Evolutionary conservation across 1,140 invertebrate species (phyloP).

Genomic region (Hylaeus anthracinus): DNA sequence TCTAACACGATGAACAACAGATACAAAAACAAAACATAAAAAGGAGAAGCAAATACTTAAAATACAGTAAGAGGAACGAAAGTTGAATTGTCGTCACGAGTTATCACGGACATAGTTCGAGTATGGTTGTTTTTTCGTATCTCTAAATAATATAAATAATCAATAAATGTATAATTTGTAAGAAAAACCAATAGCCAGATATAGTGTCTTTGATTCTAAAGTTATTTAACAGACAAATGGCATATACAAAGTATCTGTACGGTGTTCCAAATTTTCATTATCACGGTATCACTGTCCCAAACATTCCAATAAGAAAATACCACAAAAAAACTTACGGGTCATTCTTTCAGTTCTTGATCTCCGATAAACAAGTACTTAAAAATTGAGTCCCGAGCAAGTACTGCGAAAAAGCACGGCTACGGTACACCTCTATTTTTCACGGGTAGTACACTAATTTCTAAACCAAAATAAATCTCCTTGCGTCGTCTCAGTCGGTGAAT

Average conservation of each 20-base stretch:
- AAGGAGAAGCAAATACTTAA: neutral
- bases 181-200: conserved; percentile 1
- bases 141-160: neutral
- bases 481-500: conserved; percentile 35
- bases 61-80: neutral
- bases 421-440: neutral
- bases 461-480: conserved; percentile 59
- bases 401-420: conserved; percentile 40
- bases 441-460: conserved; percentile 50
- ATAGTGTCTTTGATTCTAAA: neutral
- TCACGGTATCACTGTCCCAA: neutral
- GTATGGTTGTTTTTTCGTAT: neutral
- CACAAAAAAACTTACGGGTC: conserved; percentile 74
- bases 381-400: conserved; percentile 56
- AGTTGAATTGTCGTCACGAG: neutral
- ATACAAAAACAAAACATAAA: too few relatives aligned
- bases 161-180: neutral
- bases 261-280: neutral
- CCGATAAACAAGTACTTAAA: conserved; percentile 75
- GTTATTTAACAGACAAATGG: conserved; percentile 30
- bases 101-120: neutral
- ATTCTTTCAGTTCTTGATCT: conserved; percentile 76
- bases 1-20: neutral
- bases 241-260: neutral
- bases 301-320: neutral